Percentiles rank a stretch among this genome's conserved stretches.
phyloP scores from a whole-genome alignment of 2,888 invertebrate genomes.

The Phortica magna region DNA sequence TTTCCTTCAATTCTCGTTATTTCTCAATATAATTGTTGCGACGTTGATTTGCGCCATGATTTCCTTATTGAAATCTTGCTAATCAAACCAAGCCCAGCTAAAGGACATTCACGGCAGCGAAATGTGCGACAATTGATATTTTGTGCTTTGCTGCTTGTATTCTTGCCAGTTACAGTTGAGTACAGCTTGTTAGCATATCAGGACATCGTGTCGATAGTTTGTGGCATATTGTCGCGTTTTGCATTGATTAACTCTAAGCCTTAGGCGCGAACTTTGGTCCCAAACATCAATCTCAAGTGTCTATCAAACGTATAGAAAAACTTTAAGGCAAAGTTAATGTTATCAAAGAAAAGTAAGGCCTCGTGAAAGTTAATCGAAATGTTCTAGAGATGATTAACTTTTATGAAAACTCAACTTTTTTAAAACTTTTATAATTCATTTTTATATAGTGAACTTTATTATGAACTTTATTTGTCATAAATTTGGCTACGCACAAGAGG shows the following conservation, averaged over 20 bases:
- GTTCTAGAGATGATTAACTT: no score
- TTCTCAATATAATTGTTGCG: slow-evolving; percentile 30
- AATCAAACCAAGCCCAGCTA: slow-evolving; percentile 9
- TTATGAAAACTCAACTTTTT: no score
- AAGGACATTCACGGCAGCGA: not conserved
- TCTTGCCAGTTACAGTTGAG: not conserved
- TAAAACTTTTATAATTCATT: no score
- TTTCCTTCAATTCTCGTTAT: slow-evolving; percentile 16
- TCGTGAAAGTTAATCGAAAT: no score
- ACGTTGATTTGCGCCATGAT: slow-evolving; percentile 18
- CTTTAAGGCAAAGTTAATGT: no score
- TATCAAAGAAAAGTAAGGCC: no score
- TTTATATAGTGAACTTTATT: no score
- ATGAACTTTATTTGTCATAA: no score
- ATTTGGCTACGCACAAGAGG: no score
- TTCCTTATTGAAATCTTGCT: slow-evolving; percentile 33
- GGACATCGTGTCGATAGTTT: not conserved
- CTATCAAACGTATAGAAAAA: no score
- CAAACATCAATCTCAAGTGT: not conserved
- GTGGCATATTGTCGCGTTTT: not conserved
- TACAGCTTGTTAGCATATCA: slow-evolving; percentile 9
- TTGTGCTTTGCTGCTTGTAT: not conserved
- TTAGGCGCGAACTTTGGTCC: not conserved
- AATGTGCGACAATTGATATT: slow-evolving; percentile 17
- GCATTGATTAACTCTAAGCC: not conserved